Conservation (phyloP, 2,797 vertebrate genomes). For the Lepus oiostolus region DNA sequence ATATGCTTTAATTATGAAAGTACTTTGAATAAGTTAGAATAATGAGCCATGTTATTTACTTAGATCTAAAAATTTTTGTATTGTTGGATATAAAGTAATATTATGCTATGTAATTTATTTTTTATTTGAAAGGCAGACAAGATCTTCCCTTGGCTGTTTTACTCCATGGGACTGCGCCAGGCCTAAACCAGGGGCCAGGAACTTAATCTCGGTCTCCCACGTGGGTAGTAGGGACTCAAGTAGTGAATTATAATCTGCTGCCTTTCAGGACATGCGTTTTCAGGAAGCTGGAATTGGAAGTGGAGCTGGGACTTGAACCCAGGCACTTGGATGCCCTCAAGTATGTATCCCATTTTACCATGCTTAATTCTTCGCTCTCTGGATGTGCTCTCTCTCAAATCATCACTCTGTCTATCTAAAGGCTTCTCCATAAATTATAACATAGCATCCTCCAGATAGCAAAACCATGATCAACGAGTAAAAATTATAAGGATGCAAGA, state of each 20-base stretch:
- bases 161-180: no score
- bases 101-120: neutral
- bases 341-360: slow-evolving; percentile 6
- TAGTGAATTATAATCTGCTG: no score
- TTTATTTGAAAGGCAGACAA: no score
- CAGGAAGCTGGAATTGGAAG: no score
- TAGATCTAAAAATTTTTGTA: neutral
- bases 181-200: no score
- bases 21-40: slow-evolving; percentile 19
- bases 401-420: neutral
- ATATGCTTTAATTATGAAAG: neutral
- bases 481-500: neutral
- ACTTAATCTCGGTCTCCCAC: no score
- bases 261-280: no score
- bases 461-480: slow-evolving; percentile 29
- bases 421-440: neutral
- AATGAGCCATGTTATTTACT: slow-evolving; percentile 39
- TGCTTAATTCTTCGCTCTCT: slow-evolving; percentile 49
- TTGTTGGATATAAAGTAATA: slow-evolving; percentile 1
- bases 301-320: no score
- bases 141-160: no score
- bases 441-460: slow-evolving; percentile 20
- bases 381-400: slow-evolving; percentile 13
- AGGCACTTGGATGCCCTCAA: no score
- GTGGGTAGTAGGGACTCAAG: no score